phyloP scores from a whole-genome alignment of 2,888 invertebrate genomes.

The Notodonta ziczac region DNA sequence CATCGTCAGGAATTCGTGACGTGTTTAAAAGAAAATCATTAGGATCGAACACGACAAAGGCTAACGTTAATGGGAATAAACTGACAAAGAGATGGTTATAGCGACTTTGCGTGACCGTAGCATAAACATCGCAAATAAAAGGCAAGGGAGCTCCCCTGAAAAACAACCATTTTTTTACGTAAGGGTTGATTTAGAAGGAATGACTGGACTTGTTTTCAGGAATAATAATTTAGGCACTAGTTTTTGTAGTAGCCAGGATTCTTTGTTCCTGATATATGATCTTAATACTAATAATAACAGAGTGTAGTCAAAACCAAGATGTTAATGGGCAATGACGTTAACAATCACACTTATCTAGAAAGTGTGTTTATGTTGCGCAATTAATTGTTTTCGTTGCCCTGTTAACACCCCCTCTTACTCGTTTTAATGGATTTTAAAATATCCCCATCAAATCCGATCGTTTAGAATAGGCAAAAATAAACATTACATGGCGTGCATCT shows the following conservation, averaged over 20 bases:
- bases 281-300: too few species aligned
- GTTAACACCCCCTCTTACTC: background rate
- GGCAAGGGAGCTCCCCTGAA: constrained; percentile 18
- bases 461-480: constrained; percentile 24
- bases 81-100: constrained; percentile 26
- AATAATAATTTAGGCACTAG: background rate
- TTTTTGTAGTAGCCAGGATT: too few species aligned
- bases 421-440: constrained; percentile 6
- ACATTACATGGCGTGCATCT: constrained; percentile 18
- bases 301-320: too few species aligned
- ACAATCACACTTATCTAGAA: background rate
- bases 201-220: background rate
- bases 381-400: background rate
- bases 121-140: constrained; percentile 23
- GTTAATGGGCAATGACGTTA: too few species aligned
- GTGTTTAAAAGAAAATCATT: constrained; percentile 4
- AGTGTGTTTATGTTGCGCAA: background rate
- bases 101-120: constrained; percentile 33
- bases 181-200: background rate
- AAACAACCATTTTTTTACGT: constrained; percentile 9
- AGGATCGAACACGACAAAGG: constrained; percentile 16
- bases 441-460: constrained; percentile 14
- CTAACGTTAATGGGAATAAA: constrained; percentile 19
- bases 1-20: background rate
- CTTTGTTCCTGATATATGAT: too few species aligned